A percentile compares a stretch with the other conserved stretches of the same genome.
Evolutionary conservation across 2,113 vertebrate genomes (phyloP).

Genomic region (Lathamus discolor): DNA sequence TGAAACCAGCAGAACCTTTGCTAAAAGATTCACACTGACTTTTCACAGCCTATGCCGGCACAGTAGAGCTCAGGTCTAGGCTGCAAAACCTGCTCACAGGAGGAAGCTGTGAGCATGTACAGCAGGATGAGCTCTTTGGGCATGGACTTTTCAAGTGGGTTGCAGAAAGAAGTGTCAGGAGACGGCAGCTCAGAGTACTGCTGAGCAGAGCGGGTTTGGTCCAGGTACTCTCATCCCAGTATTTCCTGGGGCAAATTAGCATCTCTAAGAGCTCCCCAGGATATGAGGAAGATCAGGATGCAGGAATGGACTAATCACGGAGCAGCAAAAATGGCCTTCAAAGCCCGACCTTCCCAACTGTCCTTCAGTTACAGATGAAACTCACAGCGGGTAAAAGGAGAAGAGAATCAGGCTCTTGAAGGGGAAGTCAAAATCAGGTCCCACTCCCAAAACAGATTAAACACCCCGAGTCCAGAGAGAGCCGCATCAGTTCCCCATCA

Average conservation of each 20-base stretch:
- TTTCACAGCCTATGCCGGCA: neutral
- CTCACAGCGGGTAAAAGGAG: neutral
- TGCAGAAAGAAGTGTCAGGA: neutral
- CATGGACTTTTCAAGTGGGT: neutral
- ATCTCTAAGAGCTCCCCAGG: neutral
- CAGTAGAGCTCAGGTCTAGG: neutral
- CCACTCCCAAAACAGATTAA: neutral
- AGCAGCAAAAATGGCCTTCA: neutral
- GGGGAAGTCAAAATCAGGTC: neutral
- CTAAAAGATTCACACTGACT: neutral
- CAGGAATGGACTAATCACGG: accelerated
- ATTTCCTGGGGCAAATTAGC: neutral
- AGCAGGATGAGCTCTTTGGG: neutral
- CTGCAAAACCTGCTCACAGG: neutral
- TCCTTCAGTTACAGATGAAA: neutral
- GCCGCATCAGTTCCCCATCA: neutral
- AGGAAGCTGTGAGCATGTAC: neutral
- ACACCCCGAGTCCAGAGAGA: neutral
- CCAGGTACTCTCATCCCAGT: neutral
- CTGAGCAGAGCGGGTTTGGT: neutral
- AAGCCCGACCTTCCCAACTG: neutral
- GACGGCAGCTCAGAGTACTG: neutral
- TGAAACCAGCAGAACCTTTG: neutral
- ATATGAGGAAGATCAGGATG: neutral
- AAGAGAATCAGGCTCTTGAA: neutral